Conservation (phyloP, 37 sponge, comb jelly and placozoan species). For the Amphimedon queenslandica region DNA sequence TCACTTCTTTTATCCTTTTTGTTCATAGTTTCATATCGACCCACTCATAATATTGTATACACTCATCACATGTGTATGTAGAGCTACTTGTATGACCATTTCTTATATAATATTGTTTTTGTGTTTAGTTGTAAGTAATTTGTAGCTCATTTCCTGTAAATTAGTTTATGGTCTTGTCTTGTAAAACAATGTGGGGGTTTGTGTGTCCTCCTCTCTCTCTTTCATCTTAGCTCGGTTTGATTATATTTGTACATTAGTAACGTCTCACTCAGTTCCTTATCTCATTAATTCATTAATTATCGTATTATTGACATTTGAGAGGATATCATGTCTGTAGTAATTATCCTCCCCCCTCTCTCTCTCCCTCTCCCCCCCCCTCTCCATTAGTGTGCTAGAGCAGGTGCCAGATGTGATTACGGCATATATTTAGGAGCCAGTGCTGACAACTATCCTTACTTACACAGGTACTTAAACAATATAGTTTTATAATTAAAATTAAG, state of each 20-base stretch:
- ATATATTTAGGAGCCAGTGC: constrained; percentile 88
- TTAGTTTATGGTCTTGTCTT: neutral
- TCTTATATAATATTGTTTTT: no score
- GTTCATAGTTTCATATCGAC: no score
- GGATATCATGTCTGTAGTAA: neutral
- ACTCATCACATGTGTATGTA: neutral
- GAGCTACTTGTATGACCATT: neutral
- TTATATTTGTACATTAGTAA: neutral
- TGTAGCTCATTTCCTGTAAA: neutral
- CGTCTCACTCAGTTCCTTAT: no score
- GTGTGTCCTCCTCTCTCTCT: constrained; percentile 2
- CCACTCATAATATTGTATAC: no score
- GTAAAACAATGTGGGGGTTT: constrained; percentile 4
- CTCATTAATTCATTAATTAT: no score
- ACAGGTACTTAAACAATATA: neutral
- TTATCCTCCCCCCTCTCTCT: neutral
- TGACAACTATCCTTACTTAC: constrained; percentile 39
- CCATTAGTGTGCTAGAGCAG: constrained; percentile 59
- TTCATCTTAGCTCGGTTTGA: neutral
- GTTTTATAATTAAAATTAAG: neutral
- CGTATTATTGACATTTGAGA: no score
- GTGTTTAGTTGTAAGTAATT: neutral
- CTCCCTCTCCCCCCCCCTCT: neutral
- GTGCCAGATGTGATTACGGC: constrained; percentile 94
- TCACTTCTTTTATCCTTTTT: no score